A percentile compares a stretch with the other conserved stretches of the same genome.
Evolutionary conservation across 1,140 invertebrate species (phyloP).

Genomic region (Pectinophora gossypiella): DNA sequence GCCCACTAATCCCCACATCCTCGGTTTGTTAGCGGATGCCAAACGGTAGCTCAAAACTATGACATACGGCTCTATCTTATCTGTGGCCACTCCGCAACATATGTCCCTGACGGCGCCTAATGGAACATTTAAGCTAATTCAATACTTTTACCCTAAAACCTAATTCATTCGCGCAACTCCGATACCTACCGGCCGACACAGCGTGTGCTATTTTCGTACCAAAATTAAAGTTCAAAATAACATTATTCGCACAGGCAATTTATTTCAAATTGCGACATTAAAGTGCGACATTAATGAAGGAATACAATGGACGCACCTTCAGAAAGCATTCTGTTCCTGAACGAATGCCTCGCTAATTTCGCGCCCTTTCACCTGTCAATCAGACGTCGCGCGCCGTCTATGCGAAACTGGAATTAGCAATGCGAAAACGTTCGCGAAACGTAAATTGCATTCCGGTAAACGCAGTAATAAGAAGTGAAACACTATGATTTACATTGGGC

Average conservation of each 20-base stretch:
- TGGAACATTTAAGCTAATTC: constrained; percentile 51
- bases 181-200: constrained; percentile 23
- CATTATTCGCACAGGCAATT: constrained; percentile 2
- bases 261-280: constrained; percentile 15
- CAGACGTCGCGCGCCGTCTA: constrained; percentile 43
- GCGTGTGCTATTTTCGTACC: constrained; percentile 36
- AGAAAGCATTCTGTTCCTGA: constrained; percentile 23
- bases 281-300: constrained; percentile 16
- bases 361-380: constrained; percentile 69
- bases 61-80: constrained; percentile 73
- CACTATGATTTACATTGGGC: constrained; percentile 40
- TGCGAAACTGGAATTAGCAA: constrained; percentile 51
- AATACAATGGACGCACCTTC: constrained; percentile 5
- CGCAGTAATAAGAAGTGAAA: constrained; percentile 48
- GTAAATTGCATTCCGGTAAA: constrained; percentile 27
- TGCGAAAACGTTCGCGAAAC: constrained; percentile 47
- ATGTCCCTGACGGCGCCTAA: constrained; percentile 56
- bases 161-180: constrained; percentile 29
- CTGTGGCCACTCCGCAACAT: constrained; percentile 62
- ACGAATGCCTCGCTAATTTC: constrained; percentile 43
- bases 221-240: background rate
- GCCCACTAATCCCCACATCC: constrained; percentile 52
- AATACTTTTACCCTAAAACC: constrained; percentile 59
- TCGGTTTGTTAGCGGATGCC: constrained; percentile 49
- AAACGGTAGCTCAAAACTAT: constrained; percentile 64